These are phyloP conservation scores for Poeciliopsis retropinna DNA, from an alignment of 2,113 vertebrate genomes.

Conservation along the genomic window DNA sequence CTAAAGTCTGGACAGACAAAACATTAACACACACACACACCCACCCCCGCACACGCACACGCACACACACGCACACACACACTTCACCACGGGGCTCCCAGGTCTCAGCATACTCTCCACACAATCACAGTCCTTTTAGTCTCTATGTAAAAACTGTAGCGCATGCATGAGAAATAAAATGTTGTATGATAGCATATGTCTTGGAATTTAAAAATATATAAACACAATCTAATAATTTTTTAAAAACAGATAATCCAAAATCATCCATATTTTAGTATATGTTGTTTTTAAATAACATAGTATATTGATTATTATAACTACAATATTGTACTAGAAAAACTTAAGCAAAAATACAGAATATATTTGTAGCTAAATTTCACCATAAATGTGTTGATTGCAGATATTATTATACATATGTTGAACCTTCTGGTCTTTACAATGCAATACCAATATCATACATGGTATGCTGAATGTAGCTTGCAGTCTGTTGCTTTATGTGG, in stretches of 20 bases:
- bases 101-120: background rate
- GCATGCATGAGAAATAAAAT: background rate
- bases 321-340: background rate
- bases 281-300: background rate
- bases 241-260: background rate
- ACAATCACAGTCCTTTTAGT: background rate
- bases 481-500: background rate
- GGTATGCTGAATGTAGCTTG: background rate
- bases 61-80: background rate
- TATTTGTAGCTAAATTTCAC: background rate
- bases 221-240: background rate
- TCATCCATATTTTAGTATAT: background rate
- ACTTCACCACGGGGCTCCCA: background rate
- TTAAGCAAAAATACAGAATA: background rate
- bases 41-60: no score
- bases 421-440: background rate
- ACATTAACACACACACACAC: slow-evolving; percentile 25
- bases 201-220: background rate
- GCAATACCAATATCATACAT: background rate
- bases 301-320: background rate
- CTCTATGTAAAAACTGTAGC: background rate
- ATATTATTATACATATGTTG: background rate
- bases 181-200: no score
- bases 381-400: background rate
- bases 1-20: slow-evolving; percentile 31